Evolutionary conservation across 2,888 invertebrate species (phyloP).

Genomic region (Amphipoea lucens): DNA sequence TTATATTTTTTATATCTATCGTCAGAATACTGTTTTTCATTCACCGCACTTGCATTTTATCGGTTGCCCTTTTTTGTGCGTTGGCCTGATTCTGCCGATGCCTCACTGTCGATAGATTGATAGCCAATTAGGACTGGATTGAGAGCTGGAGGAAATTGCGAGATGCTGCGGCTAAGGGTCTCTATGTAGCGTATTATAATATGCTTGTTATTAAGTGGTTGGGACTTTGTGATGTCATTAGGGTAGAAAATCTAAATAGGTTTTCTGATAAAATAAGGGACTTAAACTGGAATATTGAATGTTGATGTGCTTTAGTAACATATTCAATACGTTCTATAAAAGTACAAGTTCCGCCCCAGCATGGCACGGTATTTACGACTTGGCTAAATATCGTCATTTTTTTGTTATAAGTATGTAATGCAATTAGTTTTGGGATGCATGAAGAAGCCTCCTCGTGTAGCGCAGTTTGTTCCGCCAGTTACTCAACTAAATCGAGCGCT

Average conservation of each 20-base stretch:
- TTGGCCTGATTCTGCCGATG: constrained; percentile 59
- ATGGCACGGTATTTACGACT: no score
- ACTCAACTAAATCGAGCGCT: no score
- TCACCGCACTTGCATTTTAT: constrained; percentile 66
- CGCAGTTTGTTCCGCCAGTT: no score
- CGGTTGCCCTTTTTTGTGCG: constrained; percentile 60
- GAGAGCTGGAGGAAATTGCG: constrained; percentile 43
- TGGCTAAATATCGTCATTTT: no score
- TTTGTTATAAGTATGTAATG: no score
- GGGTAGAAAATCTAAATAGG: not conserved
- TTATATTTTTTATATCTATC: constrained; percentile 54
- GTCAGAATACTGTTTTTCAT: constrained; percentile 64
- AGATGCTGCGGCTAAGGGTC: constrained; percentile 14
- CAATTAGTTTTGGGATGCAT: no score
- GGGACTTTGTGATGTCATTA: constrained; percentile 1
- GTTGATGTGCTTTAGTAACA: no score
- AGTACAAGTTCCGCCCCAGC: no score
- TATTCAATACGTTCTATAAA: not conserved
- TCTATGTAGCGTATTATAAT: constrained; percentile 5
- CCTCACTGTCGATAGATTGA: constrained; percentile 45
- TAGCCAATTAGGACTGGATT: constrained; percentile 58
- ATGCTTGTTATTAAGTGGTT: not conserved
- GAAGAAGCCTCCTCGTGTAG: no score
- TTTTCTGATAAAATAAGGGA: not conserved
- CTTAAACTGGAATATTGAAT: not conserved